Conservation (phyloP, 37 sponge, comb jelly and placozoan species). For the Chondrosia reniformis region DNA sequence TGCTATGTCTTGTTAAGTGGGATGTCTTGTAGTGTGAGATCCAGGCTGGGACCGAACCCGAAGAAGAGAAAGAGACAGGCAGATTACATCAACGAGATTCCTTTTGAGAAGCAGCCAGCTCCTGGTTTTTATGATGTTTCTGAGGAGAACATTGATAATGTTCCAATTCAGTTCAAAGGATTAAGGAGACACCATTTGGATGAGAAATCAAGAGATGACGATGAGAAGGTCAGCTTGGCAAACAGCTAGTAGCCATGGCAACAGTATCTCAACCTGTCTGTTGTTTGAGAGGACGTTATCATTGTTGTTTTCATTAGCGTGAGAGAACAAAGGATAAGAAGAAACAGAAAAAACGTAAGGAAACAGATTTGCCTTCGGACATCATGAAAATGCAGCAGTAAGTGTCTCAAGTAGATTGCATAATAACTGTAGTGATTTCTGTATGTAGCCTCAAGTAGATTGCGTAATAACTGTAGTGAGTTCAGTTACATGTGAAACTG, state of each 20-base stretch:
- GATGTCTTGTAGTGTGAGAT: constrained; percentile 23
- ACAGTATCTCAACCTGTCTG: too few relatives aligned
- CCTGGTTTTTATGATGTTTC: constrained; percentile 90
- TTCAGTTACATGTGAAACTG: neutral
- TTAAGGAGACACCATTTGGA: constrained; percentile 76
- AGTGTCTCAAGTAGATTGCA: constrained; percentile 21
- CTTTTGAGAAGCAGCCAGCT: constrained; percentile 95
- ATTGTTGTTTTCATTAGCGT: constrained; percentile 22
- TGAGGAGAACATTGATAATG: constrained; percentile 41
- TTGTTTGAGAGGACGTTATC: neutral
- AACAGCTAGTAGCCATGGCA: neutral
- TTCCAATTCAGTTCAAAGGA: constrained; percentile 56
- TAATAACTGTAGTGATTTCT: neutral
- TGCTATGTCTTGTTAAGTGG: too few relatives aligned
- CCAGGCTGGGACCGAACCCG: constrained; percentile 16
- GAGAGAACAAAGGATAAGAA: constrained; percentile 87
- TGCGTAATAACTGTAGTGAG: neutral
- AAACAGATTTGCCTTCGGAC: constrained; percentile 74
- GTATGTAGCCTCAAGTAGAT: too few relatives aligned
- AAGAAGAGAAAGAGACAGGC: constrained; percentile 56
- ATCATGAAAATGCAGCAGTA: constrained; percentile 83
- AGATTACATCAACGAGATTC: constrained; percentile 92
- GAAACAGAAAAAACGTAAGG: constrained; percentile 78
- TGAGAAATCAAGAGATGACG: constrained; percentile 72
- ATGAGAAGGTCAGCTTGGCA: constrained; percentile 53